phyloP scores from a whole-genome alignment of 1,140 invertebrate genomes.

The Cryptotermes secundus region DNA sequence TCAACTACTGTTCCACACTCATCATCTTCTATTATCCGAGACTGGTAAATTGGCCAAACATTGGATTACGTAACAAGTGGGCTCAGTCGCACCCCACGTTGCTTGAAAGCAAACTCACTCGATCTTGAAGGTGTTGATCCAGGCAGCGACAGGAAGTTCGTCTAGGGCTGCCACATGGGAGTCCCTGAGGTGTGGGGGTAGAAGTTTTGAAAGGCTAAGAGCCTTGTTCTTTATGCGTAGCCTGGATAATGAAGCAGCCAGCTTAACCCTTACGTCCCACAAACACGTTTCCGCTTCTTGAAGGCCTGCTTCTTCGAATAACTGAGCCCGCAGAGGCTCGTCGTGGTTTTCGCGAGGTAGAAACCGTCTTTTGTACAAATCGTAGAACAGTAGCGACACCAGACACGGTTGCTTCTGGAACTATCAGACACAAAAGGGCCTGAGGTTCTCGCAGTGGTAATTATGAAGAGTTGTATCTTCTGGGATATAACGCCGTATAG shows the following conservation, averaged over 20 bases:
- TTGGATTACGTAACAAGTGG: no score
- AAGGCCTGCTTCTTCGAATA: constrained; percentile 44
- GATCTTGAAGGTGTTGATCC: constrained; percentile 72
- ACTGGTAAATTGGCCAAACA: no score
- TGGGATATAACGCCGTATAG: no score
- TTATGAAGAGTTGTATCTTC: no score
- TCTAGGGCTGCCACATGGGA: constrained; percentile 60
- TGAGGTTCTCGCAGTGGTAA: no score
- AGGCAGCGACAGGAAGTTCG: constrained; percentile 65
- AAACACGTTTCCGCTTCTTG: constrained; percentile 59
- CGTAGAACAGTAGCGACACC: constrained; percentile 63
- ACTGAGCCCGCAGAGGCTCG: no score
- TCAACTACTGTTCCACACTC: no score
- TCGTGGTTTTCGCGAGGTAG: constrained; percentile 39
- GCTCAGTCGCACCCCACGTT: no score
- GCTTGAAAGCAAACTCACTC: constrained; percentile 48
- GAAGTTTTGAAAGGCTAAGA: constrained; percentile 44
- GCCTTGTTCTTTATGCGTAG: constrained; percentile 69
- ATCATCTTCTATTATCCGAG: no score
- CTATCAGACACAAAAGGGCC: neutral
- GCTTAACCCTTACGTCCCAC: constrained; percentile 59
- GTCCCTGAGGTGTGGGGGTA: constrained; percentile 64
- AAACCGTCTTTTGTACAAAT: constrained; percentile 62
- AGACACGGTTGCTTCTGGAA: constrained; percentile 44
- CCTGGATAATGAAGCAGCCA: constrained; percentile 68